Base-by-base conservation (phyloP, 1,140 invertebrate genomes). In the Heliconius nattereri region DNA sequence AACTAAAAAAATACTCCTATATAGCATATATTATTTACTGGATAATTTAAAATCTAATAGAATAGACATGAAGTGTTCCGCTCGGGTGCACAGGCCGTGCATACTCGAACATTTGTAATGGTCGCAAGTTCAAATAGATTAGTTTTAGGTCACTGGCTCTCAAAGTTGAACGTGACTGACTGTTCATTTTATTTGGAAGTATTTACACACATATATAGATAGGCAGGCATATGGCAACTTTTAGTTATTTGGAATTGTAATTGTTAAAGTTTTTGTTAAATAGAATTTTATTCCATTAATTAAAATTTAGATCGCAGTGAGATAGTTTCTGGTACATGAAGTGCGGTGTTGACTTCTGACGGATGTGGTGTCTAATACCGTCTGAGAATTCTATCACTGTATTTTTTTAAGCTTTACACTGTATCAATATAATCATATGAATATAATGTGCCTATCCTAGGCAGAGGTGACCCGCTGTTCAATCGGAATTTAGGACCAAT, bases 121-220 rank as follows among this genome's bases (percentile, higher is more conserved):
- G 60, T 66, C 16, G 60, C n/a, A 26, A 66, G 60, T 26, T 66
- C 60, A 66, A 66, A 66, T 66, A 66, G 23, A 29, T 66, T 66
- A 66, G 60, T 66, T 66, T 66, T 66, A 66, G 60, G 60, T 66
- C 60, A 66, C 60, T 66, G 60, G 23, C 26, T 66, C 11, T 66
- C 60, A 66, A 66, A 66, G 60, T 66, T 66, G 23, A 16, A 26
- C 11, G 8, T n/a, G 54, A n/a, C 54, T n/a, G 20, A 57, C n/a
- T 7, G 60, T 66, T 66, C n/a, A 57, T 57, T 57, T 57, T 66
- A 66, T 66, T 66, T 66, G n/a, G 2, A 26, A 26, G 57, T 66
- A 35, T 35, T 5, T n/a, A n/a, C n/a, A n/a, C n/a, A n/a, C n/a
- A 32, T 35, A 26, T 9, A 26, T 16, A 66, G 11, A 57, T 57